phyloP scores from a whole-genome alignment of 2,113 vertebrate species.

The Acrocephalus kingi region DNA sequence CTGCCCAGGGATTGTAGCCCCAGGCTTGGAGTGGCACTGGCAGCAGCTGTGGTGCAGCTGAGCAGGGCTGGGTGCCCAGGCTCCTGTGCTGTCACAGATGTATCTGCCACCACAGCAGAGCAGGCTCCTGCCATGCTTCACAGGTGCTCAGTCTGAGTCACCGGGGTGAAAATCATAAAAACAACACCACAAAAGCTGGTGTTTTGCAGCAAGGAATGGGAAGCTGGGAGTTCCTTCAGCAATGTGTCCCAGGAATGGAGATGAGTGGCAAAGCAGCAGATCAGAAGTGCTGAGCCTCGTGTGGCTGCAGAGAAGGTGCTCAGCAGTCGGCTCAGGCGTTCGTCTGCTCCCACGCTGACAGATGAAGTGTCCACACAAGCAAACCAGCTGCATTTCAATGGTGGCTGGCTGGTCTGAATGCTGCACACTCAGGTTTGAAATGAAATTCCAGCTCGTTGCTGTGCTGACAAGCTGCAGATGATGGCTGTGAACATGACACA shows the following conservation, averaged over 20 bases:
- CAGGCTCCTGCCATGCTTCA: background rate
- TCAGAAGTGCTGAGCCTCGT: background rate
- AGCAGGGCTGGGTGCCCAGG: background rate
- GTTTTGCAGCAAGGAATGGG: background rate
- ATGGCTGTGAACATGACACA: background rate
- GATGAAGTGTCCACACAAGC: background rate
- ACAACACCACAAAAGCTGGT: background rate
- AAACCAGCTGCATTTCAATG: slow-evolving; percentile 24
- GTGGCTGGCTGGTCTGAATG: background rate
- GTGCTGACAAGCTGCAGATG: background rate
- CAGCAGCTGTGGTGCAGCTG: background rate
- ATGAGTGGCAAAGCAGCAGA: background rate
- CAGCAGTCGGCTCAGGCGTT: slow-evolving; percentile 35
- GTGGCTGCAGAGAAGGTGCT: background rate
- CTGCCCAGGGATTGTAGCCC: fast-evolving
- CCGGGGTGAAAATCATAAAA: background rate
- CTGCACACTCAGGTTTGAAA: background rate
- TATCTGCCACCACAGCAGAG: background rate
- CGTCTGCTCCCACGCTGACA: background rate
- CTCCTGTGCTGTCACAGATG: background rate
- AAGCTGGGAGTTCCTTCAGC: background rate
- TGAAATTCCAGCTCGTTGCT: background rate
- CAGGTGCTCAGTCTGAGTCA: background rate
- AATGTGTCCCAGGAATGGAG: background rate
- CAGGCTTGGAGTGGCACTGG: background rate